Percentiles rank a stretch among this genome's conserved stretches.
These are phyloP conservation scores for Drosophila micromelanica DNA, from an alignment of 1,140 invertebrate species.

Conservation along the genomic window DNA sequence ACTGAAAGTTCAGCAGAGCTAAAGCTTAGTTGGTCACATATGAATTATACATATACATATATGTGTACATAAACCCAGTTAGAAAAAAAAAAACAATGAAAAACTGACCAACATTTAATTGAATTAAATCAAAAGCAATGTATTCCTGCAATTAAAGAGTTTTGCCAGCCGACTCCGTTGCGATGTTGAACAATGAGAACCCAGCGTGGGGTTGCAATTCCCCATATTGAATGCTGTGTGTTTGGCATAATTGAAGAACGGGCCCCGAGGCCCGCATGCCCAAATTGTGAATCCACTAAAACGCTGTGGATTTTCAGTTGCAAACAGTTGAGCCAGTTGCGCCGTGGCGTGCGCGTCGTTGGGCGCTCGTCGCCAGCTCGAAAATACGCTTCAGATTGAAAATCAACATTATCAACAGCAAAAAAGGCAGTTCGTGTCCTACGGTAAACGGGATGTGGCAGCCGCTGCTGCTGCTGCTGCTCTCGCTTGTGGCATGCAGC, in stretches of 20 bases:
- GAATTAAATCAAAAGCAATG: constrained; percentile 74
- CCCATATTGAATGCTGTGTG: neutral
- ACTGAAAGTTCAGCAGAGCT: constrained; percentile 66
- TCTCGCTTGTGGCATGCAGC: constrained; percentile 16
- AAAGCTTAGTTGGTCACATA: neutral
- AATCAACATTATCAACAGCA: too few relatives aligned
- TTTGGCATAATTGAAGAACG: constrained; percentile 18
- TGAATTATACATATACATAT: constrained; percentile 9
- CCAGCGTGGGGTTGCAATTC: constrained; percentile 26
- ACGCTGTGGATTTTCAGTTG: constrained; percentile 17
- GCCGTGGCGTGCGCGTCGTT: constrained; percentile 75
- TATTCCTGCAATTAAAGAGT: constrained; percentile 27
- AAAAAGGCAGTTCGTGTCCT: constrained; percentile 1
- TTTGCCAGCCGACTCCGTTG: neutral
- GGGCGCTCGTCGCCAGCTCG: constrained; percentile 52
- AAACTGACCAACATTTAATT: constrained; percentile 60
- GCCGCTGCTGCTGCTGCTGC: constrained; percentile 10
- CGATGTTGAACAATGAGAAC: constrained; percentile 1
- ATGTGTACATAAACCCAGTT: constrained; percentile 10
- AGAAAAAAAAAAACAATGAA: constrained; percentile 31
- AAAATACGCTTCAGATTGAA: too few relatives aligned
- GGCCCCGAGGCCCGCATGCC: constrained; percentile 14
- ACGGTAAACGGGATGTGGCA: constrained; percentile 26
- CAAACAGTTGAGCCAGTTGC: constrained; percentile 68
- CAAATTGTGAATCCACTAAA: constrained; percentile 27